These are phyloP conservation scores for Sphinx pinastri DNA, from an alignment of 2,888 invertebrate species.

Conservation along the genomic window DNA sequence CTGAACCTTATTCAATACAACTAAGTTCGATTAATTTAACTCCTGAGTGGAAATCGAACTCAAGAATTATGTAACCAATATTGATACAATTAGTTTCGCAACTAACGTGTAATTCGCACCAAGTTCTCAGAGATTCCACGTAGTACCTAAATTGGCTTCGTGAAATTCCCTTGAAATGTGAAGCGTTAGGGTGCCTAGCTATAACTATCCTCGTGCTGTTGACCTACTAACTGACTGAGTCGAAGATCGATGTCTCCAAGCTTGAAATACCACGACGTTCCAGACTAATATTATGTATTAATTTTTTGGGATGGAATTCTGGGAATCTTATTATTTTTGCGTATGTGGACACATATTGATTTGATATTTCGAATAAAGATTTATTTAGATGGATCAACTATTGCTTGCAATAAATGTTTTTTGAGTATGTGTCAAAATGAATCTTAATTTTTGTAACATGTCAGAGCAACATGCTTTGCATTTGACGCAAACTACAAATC, in stretches of 20 bases:
- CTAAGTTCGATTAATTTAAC: too few relatives aligned
- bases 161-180: slow-evolving; percentile 25
- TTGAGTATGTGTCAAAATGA: too few relatives aligned
- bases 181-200: not conserved
- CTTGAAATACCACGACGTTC: slow-evolving; percentile 15
- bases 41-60: not conserved
- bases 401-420: too few relatives aligned
- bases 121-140: not conserved
- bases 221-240: slow-evolving; percentile 35
- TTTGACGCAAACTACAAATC: too few relatives aligned
- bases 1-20: too few relatives aligned
- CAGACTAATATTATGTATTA: not conserved
- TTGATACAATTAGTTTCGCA: slow-evolving; percentile 7
- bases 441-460: too few relatives aligned
- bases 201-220: slow-evolving; percentile 34
- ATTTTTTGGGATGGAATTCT: not conserved
- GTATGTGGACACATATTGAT: not conserved
- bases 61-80: not conserved
- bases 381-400: too few relatives aligned
- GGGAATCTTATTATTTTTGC: not conserved
- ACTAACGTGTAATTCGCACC: not conserved
- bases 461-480: too few relatives aligned
- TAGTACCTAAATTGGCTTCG: slow-evolving; percentile 6
- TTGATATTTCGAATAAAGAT: too few relatives aligned
- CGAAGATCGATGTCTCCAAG: slow-evolving; percentile 33